These are phyloP conservation scores for Leptopilina drosophilae DNA, from an alignment of 2,888 invertebrate species.

Conservation along the genomic window DNA sequence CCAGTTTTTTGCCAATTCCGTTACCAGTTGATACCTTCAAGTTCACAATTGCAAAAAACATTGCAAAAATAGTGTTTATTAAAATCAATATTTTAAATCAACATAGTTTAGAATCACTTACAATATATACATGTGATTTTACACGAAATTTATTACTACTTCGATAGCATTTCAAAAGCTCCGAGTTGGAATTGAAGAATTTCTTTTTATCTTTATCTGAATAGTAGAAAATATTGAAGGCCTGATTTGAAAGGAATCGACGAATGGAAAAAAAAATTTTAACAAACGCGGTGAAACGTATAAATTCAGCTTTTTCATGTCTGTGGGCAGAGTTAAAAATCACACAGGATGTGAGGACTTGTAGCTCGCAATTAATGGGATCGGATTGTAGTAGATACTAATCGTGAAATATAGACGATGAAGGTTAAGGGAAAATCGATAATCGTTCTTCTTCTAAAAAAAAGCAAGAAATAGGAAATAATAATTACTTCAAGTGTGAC, in stretches of 20 bases:
- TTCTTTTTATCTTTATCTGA: neutral
- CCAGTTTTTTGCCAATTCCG: too few relatives aligned
- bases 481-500: slow-evolving; percentile 5
- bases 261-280: neutral
- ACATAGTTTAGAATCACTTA: too few relatives aligned
- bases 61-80: too few relatives aligned
- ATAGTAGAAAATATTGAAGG: neutral
- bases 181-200: too few relatives aligned
- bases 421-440: slow-evolving; percentile 26
- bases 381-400: slow-evolving; percentile 33
- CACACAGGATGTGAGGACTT: slow-evolving; percentile 33
- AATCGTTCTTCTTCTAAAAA: slow-evolving; percentile 19
- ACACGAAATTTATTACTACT: too few relatives aligned
- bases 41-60: too few relatives aligned
- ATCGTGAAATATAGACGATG: slow-evolving; percentile 36
- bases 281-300: slow-evolving; percentile 24
- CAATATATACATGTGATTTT: too few relatives aligned
- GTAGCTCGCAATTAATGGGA: slow-evolving; percentile 32
- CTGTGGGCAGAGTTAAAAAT: slow-evolving; percentile 23
- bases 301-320: slow-evolving; percentile 35
- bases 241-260: slow-evolving; percentile 9
- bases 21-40: too few relatives aligned
- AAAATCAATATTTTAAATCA: too few relatives aligned
- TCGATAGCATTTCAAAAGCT: too few relatives aligned
- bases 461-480: slow-evolving; percentile 4